Evolutionary conservation across 1,140 invertebrate genomes (phyloP), one percentile per base, ranked within the genome.

Genomic region (Dendrolimus punctatus): DNA sequence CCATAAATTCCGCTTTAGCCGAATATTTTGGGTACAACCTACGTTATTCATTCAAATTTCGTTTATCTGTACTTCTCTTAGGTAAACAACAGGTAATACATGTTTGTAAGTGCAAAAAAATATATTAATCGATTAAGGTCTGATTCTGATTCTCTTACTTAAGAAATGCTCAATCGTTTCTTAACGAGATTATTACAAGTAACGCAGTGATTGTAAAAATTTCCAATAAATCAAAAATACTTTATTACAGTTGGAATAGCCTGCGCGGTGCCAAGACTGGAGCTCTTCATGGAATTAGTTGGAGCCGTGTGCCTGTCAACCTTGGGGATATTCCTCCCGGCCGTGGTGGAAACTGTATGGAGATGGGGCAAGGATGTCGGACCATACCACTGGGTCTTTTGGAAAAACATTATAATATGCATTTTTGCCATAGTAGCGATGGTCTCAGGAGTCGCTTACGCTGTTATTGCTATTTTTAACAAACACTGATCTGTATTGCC

Each of bases 221-320:
- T 37, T 52, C 6, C 6, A 54, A 10, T n/a, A 37, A 8, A 46
- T 44, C n/a, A 37, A 49, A 47, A 54, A 41, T 52, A 5, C 60
- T 58, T 63, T 71, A 57, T 87, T 89, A 8, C 87, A 94, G 94
- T 94, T 79, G 87, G 89, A 8, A 76, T 98, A 37, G 95, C 95
- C 0, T 87, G 91, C 8, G 85, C 91, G 1, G 91, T 98, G 8
- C 95, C 95, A 2, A 88, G 94, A 55, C 83, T 98, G 53, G 95
- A 96, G 53, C 88, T 95, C 0, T 92, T 98, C 64, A 98, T 98
- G 69, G 93, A 95, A 46, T 82, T 97, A 40, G 93, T 98, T 6
- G 97, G 96, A 8, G 94, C 97, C 1, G 84, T 97, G 7, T 94
- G 93, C 71, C 93, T 96, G 56, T 95, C 95, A 6, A 90, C 94